Conservation (phyloP, 2,113 vertebrate species). For the Vireo altiloquus region DNA sequence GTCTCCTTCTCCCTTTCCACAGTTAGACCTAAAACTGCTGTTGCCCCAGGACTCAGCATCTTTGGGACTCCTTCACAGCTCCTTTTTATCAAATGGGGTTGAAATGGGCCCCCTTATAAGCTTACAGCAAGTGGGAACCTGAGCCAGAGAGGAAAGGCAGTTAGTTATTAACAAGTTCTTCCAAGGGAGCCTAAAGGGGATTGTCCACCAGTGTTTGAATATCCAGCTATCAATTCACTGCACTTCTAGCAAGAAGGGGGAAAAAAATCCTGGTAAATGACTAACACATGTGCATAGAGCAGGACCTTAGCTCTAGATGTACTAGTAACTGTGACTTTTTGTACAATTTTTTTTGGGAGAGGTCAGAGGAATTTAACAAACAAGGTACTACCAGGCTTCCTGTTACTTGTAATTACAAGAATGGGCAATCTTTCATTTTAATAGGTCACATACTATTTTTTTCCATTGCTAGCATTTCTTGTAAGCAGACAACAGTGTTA, state of each 20-base stretch:
- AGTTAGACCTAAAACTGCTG: not conserved
- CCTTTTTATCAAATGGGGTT: not conserved
- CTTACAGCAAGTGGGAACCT: not conserved
- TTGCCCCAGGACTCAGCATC: not conserved
- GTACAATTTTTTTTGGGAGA: conserved; percentile 17
- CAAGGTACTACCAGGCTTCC: conserved; percentile 53
- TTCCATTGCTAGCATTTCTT: not conserved
- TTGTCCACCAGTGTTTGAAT: conserved; percentile 49
- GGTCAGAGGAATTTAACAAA: conserved; percentile 51
- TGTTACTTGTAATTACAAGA: conserved; percentile 61
- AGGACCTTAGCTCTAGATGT: conserved; percentile 34
- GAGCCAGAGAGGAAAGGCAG: conserved; percentile 35
- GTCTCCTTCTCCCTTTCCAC: not conserved
- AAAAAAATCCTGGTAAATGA: not conserved
- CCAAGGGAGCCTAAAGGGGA: conserved; percentile 57
- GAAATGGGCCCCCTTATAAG: not conserved
- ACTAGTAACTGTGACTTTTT: conserved; percentile 55
- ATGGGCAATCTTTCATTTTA: conserved; percentile 54
- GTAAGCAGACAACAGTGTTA: not conserved
- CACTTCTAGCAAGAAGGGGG: not conserved
- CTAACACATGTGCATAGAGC: conserved; percentile 47
- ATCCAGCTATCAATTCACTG: conserved; percentile 55
- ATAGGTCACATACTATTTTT: conserved; percentile 51
- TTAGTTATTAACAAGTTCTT: conserved; percentile 60
- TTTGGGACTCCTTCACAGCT: not conserved